Percentiles rank a stretch among this genome's conserved stretches.
Conservation (phyloP, 1,140 invertebrate genomes). For the Agraylea sexmaculata region DNA sequence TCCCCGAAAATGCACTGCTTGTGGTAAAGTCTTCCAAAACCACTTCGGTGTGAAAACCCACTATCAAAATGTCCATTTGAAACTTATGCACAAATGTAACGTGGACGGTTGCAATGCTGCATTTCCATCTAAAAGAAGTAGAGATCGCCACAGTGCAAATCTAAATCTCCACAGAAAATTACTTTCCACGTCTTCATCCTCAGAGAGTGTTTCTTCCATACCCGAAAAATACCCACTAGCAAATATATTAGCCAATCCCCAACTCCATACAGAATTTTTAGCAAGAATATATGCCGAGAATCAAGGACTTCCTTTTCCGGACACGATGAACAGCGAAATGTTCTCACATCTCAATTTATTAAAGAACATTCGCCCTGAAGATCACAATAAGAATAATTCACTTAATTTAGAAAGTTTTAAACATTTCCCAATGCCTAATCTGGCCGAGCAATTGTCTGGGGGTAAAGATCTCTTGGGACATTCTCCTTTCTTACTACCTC, state of each 20-base stretch:
- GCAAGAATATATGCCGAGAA: slow-evolving; percentile 61
- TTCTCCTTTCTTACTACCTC: slow-evolving; percentile 35
- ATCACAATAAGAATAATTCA: slow-evolving; percentile 26
- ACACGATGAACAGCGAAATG: slow-evolving; percentile 34
- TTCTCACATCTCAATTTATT: slow-evolving; percentile 19
- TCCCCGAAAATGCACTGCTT: slow-evolving; percentile 77
- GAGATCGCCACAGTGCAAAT: slow-evolving; percentile 88
- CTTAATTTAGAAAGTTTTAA: slow-evolving; percentile 22
- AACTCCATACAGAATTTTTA: slow-evolving; percentile 62
- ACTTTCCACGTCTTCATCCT: slow-evolving; percentile 54
- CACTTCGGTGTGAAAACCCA: slow-evolving; percentile 92
- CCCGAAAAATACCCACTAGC: slow-evolving; percentile 27
- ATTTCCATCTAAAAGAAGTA: slow-evolving; percentile 87
- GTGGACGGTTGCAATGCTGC: slow-evolving; percentile 93
- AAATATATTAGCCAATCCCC: slow-evolving; percentile 35
- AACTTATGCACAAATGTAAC: slow-evolving; percentile 91
- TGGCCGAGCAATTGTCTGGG: slow-evolving; percentile 34
- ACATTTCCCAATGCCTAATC: slow-evolving; percentile 27
- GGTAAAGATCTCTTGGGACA: slow-evolving; percentile 30
- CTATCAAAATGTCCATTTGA: slow-evolving; percentile 91
- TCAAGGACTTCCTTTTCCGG: slow-evolving; percentile 39
- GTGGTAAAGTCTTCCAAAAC: slow-evolving; percentile 89
- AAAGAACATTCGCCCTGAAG: slow-evolving; percentile 22
- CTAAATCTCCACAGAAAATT: slow-evolving; percentile 83
- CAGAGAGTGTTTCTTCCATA: slow-evolving; percentile 26